phyloP scores from a whole-genome alignment of 2,113 vertebrate genomes.

The Microcebus tavaratra region DNA sequence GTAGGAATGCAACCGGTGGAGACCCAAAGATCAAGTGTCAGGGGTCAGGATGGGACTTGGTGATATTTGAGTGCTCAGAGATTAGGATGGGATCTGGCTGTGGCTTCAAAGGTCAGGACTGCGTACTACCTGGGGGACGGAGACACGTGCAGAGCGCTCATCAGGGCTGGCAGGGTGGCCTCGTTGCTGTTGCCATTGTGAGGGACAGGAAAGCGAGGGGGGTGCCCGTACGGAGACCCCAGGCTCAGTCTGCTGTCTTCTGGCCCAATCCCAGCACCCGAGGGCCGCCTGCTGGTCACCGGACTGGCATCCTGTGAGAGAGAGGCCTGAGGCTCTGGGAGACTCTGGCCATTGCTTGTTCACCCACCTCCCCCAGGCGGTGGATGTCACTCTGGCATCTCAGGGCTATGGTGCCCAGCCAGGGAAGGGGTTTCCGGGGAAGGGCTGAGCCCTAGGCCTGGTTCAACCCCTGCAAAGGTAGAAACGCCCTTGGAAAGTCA shows the following conservation, averaged over 20 bases:
- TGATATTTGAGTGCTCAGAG: background rate
- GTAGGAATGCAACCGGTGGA: background rate
- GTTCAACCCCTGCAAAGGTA: background rate
- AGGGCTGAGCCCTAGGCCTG: background rate
- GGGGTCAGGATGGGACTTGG: background rate
- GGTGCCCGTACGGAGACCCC: constrained; percentile 89
- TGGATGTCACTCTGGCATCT: background rate
- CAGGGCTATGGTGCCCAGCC: background rate
- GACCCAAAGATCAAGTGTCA: background rate
- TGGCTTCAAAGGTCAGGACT: background rate
- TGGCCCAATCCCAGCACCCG: constrained; percentile 77
- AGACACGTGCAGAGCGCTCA: constrained; percentile 90
- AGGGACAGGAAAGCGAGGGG: constrained; percentile 84
- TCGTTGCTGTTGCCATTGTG: constrained; percentile 83
- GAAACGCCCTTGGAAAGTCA: background rate
- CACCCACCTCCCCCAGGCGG: background rate
- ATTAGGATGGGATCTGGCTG: background rate
- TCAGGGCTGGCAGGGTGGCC: constrained; percentile 86
- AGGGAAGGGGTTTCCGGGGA: background rate
- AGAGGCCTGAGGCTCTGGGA: constrained; percentile 47
- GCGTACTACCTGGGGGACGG: constrained; percentile 88
- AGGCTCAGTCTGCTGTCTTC: constrained; percentile 85
- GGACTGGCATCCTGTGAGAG: constrained; percentile 89
- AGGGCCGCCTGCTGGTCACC: constrained; percentile 84
- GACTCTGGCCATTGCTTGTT: background rate